A percentile compares a stretch with the other conserved stretches of the same genome.
Evolutionary conservation across 23 tunicate species (phyloP).

Genomic region (Trididemnum miniatum): DNA sequence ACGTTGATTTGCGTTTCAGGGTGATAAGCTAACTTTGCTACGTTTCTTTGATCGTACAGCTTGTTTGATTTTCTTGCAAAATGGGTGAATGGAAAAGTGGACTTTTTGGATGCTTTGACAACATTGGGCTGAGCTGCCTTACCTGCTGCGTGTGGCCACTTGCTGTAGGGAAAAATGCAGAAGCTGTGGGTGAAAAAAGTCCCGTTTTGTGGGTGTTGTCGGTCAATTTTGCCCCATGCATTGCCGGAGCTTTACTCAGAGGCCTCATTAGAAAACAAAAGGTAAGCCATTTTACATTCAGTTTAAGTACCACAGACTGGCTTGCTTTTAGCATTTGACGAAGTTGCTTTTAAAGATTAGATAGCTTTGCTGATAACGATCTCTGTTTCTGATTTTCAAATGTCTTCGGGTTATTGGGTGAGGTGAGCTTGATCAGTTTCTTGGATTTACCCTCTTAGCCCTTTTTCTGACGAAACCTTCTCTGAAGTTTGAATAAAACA

Average conservation of each 20-base stretch:
- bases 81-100: constrained; percentile 90
- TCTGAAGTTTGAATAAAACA: too few species aligned
- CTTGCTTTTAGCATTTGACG: too few species aligned
- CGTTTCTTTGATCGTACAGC: too few species aligned
- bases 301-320: background rate
- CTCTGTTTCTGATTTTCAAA: too few species aligned
- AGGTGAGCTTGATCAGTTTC: too few species aligned
- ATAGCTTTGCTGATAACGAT: too few species aligned
- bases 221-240: constrained; percentile 60
- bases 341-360: background rate
- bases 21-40: too few species aligned
- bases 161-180: constrained; percentile 85
- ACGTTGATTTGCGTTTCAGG: too few species aligned
- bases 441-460: too few species aligned
- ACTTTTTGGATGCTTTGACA: constrained; percentile 82
- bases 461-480: too few species aligned
- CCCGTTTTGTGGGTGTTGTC: constrained; percentile 76
- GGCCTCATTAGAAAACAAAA: constrained; percentile 79
- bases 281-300: constrained; percentile 50
- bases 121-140: constrained; percentile 51
- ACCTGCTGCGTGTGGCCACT: constrained; percentile 64
- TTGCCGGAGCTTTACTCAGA: constrained; percentile 76
- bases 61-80: too few species aligned
- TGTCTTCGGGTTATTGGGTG: too few species aligned
- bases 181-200: constrained; percentile 74